Evolutionary conservation across 2,888 invertebrate species (phyloP), one percentile per base, ranked within the genome.

Genomic region (Unio delphinus): DNA sequence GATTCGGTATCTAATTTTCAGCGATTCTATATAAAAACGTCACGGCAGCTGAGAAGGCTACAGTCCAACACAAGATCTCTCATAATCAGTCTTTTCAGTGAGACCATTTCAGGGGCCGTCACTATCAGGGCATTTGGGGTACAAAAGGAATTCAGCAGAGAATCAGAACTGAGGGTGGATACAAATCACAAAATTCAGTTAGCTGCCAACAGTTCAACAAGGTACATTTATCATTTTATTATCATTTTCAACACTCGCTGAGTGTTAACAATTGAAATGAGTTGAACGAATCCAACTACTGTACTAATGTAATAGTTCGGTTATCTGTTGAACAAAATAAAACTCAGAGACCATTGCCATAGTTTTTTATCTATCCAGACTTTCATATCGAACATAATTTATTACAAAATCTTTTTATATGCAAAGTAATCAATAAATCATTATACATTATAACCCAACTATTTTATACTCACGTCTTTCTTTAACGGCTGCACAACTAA

Each of bases 161-260:
- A 77, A 59, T 83, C 82, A 20, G 79, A 82, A 55, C 61, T 72
- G 8, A 77, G 76, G 30, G 83, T 86, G 11, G 88, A 88, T 70
- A 81, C 81, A 69, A 86, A 86, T 69, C 96, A 97, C 91, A 92
- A 94, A 62, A 96, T 96, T 90, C 85, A 84, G 69, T 88, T 85
- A 67, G 72, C 80, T 26, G 79, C 75, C n/a, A 82, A 83, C 30
- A 81, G 82, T 4, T 83, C 86, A 23, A 88, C 86, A 74, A 82
- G 87, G 87, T 86, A 5, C 45, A 73, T 61, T 28, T 45, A 1
- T 18, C 17, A 64, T 68, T 64, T 45, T 45, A 15, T 28, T 56
- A 56, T 5, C 23, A 15, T 20, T 23, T 59, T 55, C 15, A 45
- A 15, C 45, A 45, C 45, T 45, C 45, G 45, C 2, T 45, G 11